These are phyloP conservation scores for Rhamnusium bicolor DNA, from an alignment of 2,888 invertebrate genomes.

Conservation along the genomic window DNA sequence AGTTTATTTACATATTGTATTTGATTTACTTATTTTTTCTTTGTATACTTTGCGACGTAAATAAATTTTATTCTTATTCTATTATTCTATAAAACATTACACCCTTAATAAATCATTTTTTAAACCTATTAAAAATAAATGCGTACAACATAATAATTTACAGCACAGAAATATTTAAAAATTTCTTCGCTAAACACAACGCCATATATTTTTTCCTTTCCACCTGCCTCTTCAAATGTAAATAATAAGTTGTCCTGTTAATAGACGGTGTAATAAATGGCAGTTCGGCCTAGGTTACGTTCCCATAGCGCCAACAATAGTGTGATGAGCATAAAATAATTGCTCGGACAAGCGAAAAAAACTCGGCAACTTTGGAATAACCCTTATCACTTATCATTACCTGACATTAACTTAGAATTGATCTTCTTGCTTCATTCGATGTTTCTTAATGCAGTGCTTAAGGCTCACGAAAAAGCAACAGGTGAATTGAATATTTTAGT, in stretches of 20 bases:
- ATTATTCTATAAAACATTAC: neutral
- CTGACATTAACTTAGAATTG: slow-evolving; percentile 27
- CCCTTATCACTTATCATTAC: slow-evolving; percentile 29
- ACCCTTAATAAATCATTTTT: neutral
- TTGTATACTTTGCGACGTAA: too few relatives aligned
- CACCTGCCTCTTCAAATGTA: slow-evolving; percentile 33
- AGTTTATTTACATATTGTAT: too few relatives aligned
- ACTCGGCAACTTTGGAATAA: slow-evolving; percentile 17
- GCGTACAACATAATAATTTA: too few relatives aligned
- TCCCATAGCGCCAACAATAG: slow-evolving; percentile 15
- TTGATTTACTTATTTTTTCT: too few relatives aligned
- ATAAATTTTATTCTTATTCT: too few relatives aligned
- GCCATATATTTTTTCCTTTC: slow-evolving; percentile 7
- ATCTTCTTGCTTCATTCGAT: slow-evolving; percentile 20
- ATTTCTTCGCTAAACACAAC: neutral
- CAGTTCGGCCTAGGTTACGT: neutral
- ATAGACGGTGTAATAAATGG: slow-evolving; percentile 10
- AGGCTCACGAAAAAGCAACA: slow-evolving; percentile 12
- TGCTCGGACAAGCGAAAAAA: slow-evolving; percentile 33
- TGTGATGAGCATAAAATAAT: slow-evolving; percentile 30
- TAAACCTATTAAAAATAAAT: too few relatives aligned
- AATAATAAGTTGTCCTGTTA: slow-evolving; percentile 26
- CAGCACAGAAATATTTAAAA: neutral
- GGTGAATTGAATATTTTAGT: slow-evolving; percentile 23
- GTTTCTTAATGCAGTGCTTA: slow-evolving; percentile 6